Conservation (phyloP, 2,113 vertebrate species). For the Hypocryptadius cinnamomeus region DNA sequence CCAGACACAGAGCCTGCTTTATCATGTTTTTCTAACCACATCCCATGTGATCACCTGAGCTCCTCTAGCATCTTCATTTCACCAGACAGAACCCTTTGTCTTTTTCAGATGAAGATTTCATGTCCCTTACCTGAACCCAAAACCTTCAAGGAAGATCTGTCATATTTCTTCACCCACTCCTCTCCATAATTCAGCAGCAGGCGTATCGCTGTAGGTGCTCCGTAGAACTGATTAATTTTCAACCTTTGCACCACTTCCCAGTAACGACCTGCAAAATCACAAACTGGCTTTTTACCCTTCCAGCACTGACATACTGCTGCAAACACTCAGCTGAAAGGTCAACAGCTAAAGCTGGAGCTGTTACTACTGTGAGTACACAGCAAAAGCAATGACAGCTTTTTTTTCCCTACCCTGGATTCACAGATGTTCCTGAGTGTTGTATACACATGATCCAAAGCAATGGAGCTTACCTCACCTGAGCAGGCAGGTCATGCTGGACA, state of each 20-base stretch:
- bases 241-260: constrained; percentile 88
- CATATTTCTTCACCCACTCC: constrained; percentile 86
- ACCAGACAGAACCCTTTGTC: not conserved
- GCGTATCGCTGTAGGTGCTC: constrained; percentile 84
- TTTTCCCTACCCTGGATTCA: not conserved
- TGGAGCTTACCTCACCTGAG: not conserved
- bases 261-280: constrained; percentile 79
- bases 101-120: not conserved
- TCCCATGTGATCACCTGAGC: not conserved
- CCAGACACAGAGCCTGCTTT: not conserved
- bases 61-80: not conserved
- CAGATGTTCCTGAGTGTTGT: not conserved
- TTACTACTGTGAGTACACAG: not conserved
- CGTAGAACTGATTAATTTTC: constrained; percentile 88
- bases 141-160: constrained; percentile 84
- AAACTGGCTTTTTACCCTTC: not conserved
- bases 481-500: not conserved
- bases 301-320: not conserved
- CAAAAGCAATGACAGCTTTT: not conserved
- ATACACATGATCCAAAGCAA: not conserved
- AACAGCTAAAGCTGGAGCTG: not conserved
- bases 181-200: constrained; percentile 84
- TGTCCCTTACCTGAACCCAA: constrained; percentile 81
- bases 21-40: not conserved
- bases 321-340: not conserved